These are phyloP conservation scores for Erebia epiphron DNA, from an alignment of 2,888 invertebrate species.

Conservation along the genomic window DNA sequence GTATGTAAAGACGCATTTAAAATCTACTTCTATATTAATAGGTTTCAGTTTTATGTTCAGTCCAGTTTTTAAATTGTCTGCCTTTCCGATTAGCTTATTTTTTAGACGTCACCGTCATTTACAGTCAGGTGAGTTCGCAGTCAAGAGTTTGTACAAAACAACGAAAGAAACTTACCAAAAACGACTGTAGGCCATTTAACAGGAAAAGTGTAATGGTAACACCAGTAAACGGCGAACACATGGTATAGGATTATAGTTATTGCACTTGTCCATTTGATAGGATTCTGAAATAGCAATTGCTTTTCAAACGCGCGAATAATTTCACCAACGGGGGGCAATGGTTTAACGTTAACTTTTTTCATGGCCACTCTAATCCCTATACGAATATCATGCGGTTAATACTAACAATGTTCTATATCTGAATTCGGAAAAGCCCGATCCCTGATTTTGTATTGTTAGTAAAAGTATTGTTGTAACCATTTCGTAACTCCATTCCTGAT, in stretches of 20 bases:
- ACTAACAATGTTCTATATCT: not conserved
- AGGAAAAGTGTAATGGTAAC: constrained; percentile 66
- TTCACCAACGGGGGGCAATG: constrained; percentile 53
- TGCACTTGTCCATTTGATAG: constrained; percentile 71
- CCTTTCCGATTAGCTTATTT: too few species aligned
- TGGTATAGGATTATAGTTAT: constrained; percentile 67
- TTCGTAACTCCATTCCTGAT: constrained; percentile 28
- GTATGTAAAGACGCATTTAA: too few species aligned
- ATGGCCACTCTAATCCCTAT: constrained; percentile 34
- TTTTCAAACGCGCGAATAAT: constrained; percentile 63
- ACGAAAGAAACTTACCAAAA: constrained; percentile 59
- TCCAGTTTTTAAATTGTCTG: too few species aligned
- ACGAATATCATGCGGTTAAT: not conserved
- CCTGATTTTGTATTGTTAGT: constrained; percentile 5
- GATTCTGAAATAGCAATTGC: constrained; percentile 69
- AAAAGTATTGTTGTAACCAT: constrained; percentile 7
- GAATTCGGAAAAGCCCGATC: constrained; percentile 2
- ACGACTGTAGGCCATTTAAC: constrained; percentile 72
- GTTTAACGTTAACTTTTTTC: constrained; percentile 48
- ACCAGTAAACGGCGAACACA: constrained; percentile 68
- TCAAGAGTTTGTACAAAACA: not conserved
- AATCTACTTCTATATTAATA: too few species aligned
- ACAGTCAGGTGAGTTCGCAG: not conserved
- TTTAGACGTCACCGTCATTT: too few species aligned
- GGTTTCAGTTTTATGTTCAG: too few species aligned